These are phyloP conservation scores for Serrognathus titanus DNA, from an alignment of 2,888 invertebrate species.

Conservation along the genomic window DNA sequence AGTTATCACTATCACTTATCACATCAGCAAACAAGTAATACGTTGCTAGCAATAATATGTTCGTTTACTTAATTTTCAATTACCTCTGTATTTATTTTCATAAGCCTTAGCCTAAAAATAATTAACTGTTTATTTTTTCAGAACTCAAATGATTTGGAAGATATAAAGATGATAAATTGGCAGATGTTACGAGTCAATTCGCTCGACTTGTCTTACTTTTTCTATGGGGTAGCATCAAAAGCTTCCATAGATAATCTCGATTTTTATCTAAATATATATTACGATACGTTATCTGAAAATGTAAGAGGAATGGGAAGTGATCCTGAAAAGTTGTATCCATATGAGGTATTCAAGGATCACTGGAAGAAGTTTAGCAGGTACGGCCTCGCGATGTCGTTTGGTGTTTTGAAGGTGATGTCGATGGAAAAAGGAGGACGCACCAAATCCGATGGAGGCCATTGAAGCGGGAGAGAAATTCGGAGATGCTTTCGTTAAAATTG, in stretches of 20 bases:
- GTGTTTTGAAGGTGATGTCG: slow-evolving; percentile 12
- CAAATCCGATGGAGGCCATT: neutral
- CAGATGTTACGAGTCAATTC: slow-evolving; percentile 20
- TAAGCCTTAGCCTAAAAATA: too few relatives aligned
- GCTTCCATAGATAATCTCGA: slow-evolving; percentile 32
- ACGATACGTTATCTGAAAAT: slow-evolving; percentile 29
- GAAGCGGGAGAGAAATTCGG: neutral
- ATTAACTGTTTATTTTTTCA: slow-evolving; percentile 6
- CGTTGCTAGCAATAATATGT: too few relatives aligned
- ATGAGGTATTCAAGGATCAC: slow-evolving; percentile 24
- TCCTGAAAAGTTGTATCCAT: slow-evolving; percentile 34
- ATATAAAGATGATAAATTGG: slow-evolving; percentile 20
- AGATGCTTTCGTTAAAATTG: neutral
- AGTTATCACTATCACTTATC: too few relatives aligned
- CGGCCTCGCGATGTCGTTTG: slow-evolving; percentile 22
- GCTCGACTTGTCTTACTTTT: slow-evolving; percentile 37
- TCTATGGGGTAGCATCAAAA: slow-evolving; percentile 31
- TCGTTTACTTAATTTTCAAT: too few relatives aligned
- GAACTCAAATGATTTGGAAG: slow-evolving; percentile 7
- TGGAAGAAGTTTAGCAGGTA: slow-evolving; percentile 25
- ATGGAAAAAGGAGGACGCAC: slow-evolving; percentile 18
- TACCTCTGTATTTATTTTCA: too few relatives aligned
- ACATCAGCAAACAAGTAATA: too few relatives aligned
- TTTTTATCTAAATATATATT: slow-evolving; percentile 32
- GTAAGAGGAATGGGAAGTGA: slow-evolving; percentile 32